phyloP scores from a whole-genome alignment of 1,140 invertebrate genomes.

The Megalonaias nervosa region DNA sequence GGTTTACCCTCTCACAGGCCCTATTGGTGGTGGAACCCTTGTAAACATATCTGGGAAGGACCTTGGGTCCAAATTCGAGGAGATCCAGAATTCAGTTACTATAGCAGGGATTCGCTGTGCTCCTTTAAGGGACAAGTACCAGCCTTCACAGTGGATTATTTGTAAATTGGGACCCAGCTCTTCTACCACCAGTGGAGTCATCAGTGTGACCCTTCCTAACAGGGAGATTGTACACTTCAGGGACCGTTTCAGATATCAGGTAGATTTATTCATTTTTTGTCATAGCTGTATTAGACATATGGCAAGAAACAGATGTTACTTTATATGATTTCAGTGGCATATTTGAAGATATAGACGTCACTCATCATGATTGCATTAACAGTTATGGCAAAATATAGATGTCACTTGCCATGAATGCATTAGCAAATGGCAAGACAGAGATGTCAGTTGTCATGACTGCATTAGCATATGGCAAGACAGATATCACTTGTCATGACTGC shows the following conservation, averaged over 20 bases:
- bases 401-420: too few species aligned
- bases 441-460: too few species aligned
- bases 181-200: slow-evolving; percentile 4
- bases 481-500: too few species aligned
- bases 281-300: too few species aligned
- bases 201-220: slow-evolving; percentile 30
- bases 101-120: slow-evolving; percentile 93
- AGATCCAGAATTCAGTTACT: slow-evolving; percentile 91
- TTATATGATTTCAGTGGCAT: too few species aligned
- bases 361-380: too few species aligned
- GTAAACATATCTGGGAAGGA: slow-evolving; percentile 98
- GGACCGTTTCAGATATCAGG: slow-evolving; percentile 29
- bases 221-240: slow-evolving; percentile 26
- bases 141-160: slow-evolving; percentile 78
- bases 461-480: too few species aligned
- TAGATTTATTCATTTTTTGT: neutral
- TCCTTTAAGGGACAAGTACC: slow-evolving; percentile 83
- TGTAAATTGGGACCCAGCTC: slow-evolving; percentile 29
- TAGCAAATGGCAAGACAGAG: too few species aligned
- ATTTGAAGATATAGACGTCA: too few species aligned
- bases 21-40: slow-evolving; percentile 94
- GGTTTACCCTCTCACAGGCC: slow-evolving; percentile 94
- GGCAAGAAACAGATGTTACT: too few species aligned
- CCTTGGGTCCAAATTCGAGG: slow-evolving; percentile 91
- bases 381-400: too few species aligned